Base-by-base conservation (phyloP, 2,888 invertebrate genomes). In the Euspilapteryx auroguttella region DNA sequence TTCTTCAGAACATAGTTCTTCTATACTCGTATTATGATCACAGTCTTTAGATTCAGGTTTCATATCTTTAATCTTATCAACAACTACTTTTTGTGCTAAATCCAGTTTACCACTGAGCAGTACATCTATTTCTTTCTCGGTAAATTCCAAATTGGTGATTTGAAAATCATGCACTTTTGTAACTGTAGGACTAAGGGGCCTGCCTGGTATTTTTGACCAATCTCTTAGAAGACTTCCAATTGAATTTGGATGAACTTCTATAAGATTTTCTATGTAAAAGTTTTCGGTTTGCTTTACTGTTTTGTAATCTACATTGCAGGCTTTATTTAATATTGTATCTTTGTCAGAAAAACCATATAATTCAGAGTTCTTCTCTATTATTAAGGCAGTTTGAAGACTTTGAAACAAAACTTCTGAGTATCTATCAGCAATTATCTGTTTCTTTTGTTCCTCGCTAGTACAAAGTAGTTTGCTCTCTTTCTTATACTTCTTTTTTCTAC, bases 161-260 rank as follows among this genome's bases (percentile, higher is more conserved):
- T 55, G 45, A 36, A 58, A 46, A 26, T 34, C 37, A 14, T 28
- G 34, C 25, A 32, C 23, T 25, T 51, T 35, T 32, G 34, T 35
- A 32, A 40, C 32, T 15, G 42, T 37, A 1, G 85, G 85, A 29
- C 82, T 80, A 8, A 45, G 39, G 27, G 83, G 83, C 32, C 86
- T 63, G 1, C 86, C 85, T 3, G 81, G 81, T 41, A 86, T 85
- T 25, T 61, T 44, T 13, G 59, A 49, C 82, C 84, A 85, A 42
- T 81, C 68, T 52, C 68, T 80, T n/a, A 86, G 47, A 29, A 83
- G 55, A 45, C 56, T 55, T 12, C 81, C 77, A 21, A 61, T 51
- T 37, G 54, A 59, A 24, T 47, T 44, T 24, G 28, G 40, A 20
- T 58, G 55, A 26, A 59, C 61, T 33, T 76, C 59, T 24, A 85